Base-by-base conservation (phyloP, 92 coral and sea anemone genomes). In the Zoanthus solanderi region DNA sequence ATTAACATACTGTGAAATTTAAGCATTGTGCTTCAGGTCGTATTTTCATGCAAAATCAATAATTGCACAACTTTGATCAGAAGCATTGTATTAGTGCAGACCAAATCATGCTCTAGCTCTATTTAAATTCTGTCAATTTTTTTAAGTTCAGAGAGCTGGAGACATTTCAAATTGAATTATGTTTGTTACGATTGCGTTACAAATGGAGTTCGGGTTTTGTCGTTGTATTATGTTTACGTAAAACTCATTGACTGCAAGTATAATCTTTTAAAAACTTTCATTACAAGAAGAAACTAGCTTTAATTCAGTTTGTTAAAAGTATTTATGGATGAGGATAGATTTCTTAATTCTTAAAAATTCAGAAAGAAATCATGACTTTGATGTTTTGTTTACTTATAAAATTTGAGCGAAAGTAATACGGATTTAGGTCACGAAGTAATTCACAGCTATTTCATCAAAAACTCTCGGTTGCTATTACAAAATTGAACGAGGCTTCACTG, bases 401-500 rank as follows among this genome's bases (percentile, higher is more conserved):
- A 77, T 23, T 28, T 44, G 12, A 32, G 31, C 7, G 61, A 66
- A 46, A 80, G 54, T 68, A 16, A 81, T 29, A 37, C 18, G 34
- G 46, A 6, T 10, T 34, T 44, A 14, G 13, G 84, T 79, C 84
- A 58, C 84, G 69, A 60, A 60, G 72, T 28, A 63, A 18, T 9
- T 23, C 29, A 63, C 30, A 63, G 0, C 9, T 63, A 63, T 15
- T 17, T 63, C 10, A 63, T 17, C 9, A 63, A 17, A 17, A 4
- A 17, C 28, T 14, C 29, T 23, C 9, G 3, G 6, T 8, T 2
- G 69, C 28, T 17, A n/a, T 7, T 17, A 28, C 23, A 63, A 17
- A 17, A 63, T 23, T 17, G 5, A 4, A 17, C n/a, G 29, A 18
- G 69, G 8, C 31, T n/a, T 63, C 31, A 5, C 23, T 23, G 23